Base-by-base conservation (phyloP, 2,888 invertebrate species). In the Ischnura elegans region DNA sequence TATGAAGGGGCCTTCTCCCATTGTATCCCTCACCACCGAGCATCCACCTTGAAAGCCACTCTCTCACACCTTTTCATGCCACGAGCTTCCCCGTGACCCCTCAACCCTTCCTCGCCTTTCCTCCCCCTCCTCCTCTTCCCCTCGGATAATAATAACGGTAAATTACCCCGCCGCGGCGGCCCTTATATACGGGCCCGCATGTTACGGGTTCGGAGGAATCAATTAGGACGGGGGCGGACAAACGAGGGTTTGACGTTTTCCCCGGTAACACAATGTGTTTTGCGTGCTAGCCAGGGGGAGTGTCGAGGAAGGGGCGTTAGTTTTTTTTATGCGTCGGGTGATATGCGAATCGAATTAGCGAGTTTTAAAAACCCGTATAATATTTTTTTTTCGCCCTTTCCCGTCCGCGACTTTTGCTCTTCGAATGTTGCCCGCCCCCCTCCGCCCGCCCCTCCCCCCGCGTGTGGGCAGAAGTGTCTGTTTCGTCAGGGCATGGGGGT, bases 261-360 rank as follows among this genome's bases (percentile, higher is more conserved):
- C 90, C 90, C n/a, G n/a, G 61, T 90, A 43, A 90, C 66, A 61
- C 36, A 45, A 43, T 36, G 61, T 61, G 90, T 66, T 55, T 43
- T 61, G 90, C 43, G 55, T 61, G 42, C 55, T 55, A 36, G n/a
- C n/a, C 29, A 29, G n/a, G n/a, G n/a, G 87, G 51, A 51, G 42
- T 51, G 87, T 61, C 61, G 61, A 36, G 61, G 61, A 61, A 87
- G 51, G 36, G 87, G 55, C 61, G 61, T 61, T 43, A 61, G 61
- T 87, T 87, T 55, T 87, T 87, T 55, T 87, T 87, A 87, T 87
- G n/a, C n/a, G 87, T 87, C 87, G 61, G 8, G 43, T n/a, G 61
- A 90, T 90, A 43, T 61, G 61, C 61, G 90, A 61, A 90, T 90
- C 90, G 66, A 90, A 90, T 90, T 90, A 90, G 66, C 90, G 61